Percentiles rank a stretch among this genome's conserved stretches.
Evolutionary conservation across 2,113 vertebrate genomes (phyloP).

Genomic region (Piprites chloris): DNA sequence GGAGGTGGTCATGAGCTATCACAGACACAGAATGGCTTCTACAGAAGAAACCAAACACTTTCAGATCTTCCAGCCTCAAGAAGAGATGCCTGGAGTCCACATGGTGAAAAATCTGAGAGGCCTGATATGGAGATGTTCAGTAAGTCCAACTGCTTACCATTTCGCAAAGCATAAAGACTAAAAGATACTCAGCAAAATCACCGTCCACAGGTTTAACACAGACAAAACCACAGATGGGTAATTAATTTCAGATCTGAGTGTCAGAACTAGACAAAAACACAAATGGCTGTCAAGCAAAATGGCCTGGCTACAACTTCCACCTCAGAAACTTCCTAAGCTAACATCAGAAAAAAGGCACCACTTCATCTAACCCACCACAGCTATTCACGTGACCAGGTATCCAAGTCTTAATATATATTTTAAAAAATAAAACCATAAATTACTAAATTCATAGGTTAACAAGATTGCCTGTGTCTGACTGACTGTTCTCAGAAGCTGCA

Average conservation of each 20-base stretch:
- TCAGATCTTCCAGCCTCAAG: neutral
- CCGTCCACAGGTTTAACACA: neutral
- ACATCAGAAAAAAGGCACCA: neutral
- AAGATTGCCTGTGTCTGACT: neutral
- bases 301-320: neutral
- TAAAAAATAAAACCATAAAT: neutral
- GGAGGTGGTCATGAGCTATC: neutral
- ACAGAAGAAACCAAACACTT: neutral
- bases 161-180: neutral
- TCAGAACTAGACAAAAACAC: neutral
- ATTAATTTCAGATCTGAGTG: neutral
- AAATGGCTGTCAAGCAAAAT: neutral
- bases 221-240: neutral
- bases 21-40: neutral
- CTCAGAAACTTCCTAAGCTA: neutral
- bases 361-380: neutral
- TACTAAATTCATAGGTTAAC: neutral
- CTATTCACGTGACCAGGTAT: neutral
- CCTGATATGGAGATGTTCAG: neutral
- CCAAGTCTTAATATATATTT: neutral
- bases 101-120: neutral
- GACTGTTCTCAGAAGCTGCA: neutral
- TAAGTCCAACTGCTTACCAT: neutral
- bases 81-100: neutral
- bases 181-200: neutral